Conservation (phyloP, 2,888 invertebrate species). For the Morpho helenor region DNA sequence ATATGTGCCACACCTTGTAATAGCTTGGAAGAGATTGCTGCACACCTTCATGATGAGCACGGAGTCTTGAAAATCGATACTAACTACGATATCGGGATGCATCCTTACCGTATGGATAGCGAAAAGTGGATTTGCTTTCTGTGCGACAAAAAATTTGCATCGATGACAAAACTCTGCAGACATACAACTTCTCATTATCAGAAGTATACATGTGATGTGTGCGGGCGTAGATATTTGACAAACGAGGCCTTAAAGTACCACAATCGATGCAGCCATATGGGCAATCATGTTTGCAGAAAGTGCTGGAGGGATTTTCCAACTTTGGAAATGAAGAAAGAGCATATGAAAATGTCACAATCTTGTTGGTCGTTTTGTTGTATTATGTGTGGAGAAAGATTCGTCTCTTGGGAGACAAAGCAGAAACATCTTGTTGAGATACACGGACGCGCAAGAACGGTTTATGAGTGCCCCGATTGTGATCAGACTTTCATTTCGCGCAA, state of each 20-base stretch:
- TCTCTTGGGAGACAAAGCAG: slow-evolving; percentile 58
- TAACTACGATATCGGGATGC: slow-evolving; percentile 49
- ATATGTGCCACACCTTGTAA: slow-evolving; percentile 43
- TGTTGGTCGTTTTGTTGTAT: slow-evolving; percentile 58
- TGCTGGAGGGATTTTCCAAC: slow-evolving; percentile 58
- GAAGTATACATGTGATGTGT: slow-evolving; percentile 58
- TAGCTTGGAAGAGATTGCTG: slow-evolving; percentile 43
- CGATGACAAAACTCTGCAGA: slow-evolving; percentile 49
- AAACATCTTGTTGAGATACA: slow-evolving; percentile 50
- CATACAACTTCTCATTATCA: slow-evolving; percentile 60
- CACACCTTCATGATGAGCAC: slow-evolving; percentile 49
- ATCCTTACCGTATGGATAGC: slow-evolving; percentile 53
- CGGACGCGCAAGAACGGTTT: slow-evolving; percentile 39
- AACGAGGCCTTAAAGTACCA: slow-evolving; percentile 59
- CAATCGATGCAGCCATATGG: slow-evolving; percentile 50
- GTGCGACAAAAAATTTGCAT: slow-evolving; percentile 51
- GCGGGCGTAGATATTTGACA: slow-evolving; percentile 55
- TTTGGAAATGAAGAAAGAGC: slow-evolving; percentile 44
- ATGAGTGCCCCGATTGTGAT: slow-evolving; percentile 55
- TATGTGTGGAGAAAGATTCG: slow-evolving; percentile 55
- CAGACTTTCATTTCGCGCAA: slow-evolving; percentile 44
- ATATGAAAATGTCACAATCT: slow-evolving; percentile 42
- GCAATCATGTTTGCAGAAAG: slow-evolving; percentile 49
- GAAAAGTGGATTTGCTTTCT: slow-evolving; percentile 52
- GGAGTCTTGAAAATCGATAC: slow-evolving; percentile 41